Evolutionary conservation across 2,888 invertebrate species (phyloP).

Genomic region (Isoperla grammatica): DNA sequence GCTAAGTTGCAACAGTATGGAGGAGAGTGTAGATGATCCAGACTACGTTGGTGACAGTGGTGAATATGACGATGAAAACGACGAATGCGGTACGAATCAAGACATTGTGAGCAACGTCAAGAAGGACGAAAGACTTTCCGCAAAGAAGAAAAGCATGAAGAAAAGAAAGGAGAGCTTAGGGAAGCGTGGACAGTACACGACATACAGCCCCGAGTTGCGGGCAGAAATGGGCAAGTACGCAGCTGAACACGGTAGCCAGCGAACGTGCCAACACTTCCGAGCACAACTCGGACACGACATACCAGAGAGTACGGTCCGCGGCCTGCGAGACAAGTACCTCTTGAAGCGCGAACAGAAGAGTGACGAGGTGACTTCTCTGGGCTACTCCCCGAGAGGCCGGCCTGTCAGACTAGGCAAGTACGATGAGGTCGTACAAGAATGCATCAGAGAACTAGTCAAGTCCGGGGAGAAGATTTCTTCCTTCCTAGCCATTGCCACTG

Average conservation of each 20-base stretch:
- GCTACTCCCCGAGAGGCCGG: slow-evolving; percentile 36
- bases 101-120: background rate
- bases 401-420: slow-evolving; percentile 37
- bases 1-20: background rate
- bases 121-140: background rate
- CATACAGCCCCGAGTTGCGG: slow-evolving; percentile 36
- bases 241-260: slow-evolving; percentile 35
- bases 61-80: too few relatives aligned
- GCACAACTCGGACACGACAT: slow-evolving; percentile 34
- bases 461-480: slow-evolving; percentile 38
- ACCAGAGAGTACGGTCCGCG: slow-evolving; percentile 37
- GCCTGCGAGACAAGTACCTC: slow-evolving; percentile 36
- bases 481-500: slow-evolving; percentile 40
- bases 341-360: slow-evolving; percentile 24
- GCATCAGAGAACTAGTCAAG: slow-evolving; percentile 35
- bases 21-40: slow-evolving; percentile 8
- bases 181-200: slow-evolving; percentile 34
- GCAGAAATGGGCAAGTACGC: slow-evolving; percentile 36
- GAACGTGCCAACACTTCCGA: slow-evolving; percentile 35
- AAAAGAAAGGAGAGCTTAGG: slow-evolving; percentile 11
- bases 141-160: background rate
- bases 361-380: slow-evolving; percentile 33
- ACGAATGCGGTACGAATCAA: too few relatives aligned
- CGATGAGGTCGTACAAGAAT: slow-evolving; percentile 37
- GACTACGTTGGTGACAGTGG: background rate